A percentile compares a stretch with the other conserved stretches of the same genome.
These are phyloP conservation scores for Drosophila pseudotakahashii DNA, from an alignment of 2,888 invertebrate genomes.

Conservation along the genomic window DNA sequence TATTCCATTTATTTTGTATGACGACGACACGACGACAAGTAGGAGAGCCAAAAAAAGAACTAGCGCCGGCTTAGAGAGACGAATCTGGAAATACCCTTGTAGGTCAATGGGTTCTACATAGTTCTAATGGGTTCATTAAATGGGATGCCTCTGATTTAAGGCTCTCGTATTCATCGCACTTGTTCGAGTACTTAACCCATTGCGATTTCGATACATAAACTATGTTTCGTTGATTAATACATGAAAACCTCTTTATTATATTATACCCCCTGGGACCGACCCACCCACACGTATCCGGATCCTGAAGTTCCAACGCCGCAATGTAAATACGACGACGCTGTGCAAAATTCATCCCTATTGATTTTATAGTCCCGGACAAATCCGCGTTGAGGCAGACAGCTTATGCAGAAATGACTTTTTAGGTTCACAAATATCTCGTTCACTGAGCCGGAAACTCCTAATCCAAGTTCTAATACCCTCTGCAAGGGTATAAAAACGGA, in stretches of 20 bases:
- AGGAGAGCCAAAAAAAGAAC: conserved; percentile 33
- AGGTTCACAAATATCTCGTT: conserved; percentile 37
- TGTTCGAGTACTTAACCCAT: no score
- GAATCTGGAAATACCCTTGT: conserved; percentile 24
- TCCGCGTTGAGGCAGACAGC: conserved; percentile 40
- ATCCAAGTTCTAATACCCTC: conserved; percentile 41
- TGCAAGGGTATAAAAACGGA: conserved; percentile 38
- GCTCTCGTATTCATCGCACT: no score
- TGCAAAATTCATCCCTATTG: conserved; percentile 27
- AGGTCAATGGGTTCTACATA: not conserved
- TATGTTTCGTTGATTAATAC: no score
- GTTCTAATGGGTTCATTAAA: no score
- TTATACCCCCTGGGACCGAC: not conserved
- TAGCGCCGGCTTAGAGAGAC: conserved; percentile 3
- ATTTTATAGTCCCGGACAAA: conserved; percentile 35
- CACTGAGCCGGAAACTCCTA: conserved; percentile 42
- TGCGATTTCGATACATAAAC: not conserved
- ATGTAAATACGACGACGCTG: conserved; percentile 13
- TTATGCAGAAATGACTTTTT: conserved; percentile 42
- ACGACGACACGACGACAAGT: conserved; percentile 43
- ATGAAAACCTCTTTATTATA: not conserved
- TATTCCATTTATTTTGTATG: conserved; percentile 62
- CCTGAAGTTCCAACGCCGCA: not conserved
- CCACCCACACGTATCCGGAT: no score
- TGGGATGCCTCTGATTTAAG: no score